These are phyloP conservation scores for Calameuta filiformis DNA, from an alignment of 2,888 invertebrate species.

Conservation along the genomic window DNA sequence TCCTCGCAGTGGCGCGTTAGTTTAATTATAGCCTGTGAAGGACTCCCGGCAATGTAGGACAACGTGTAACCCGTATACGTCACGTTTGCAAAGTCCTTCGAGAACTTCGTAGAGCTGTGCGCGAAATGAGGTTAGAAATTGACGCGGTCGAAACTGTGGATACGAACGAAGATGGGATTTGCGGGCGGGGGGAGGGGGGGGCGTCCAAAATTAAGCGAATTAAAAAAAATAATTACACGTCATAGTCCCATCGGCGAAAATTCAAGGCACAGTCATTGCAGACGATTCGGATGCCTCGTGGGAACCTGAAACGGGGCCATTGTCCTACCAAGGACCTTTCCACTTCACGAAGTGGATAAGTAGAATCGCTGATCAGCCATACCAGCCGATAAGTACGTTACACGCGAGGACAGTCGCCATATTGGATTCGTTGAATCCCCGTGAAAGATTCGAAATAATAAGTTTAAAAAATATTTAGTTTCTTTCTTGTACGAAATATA, in stretches of 20 bases:
- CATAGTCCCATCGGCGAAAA: not conserved
- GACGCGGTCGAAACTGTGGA: not conserved
- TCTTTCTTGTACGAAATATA: accelerated
- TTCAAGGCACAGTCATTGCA: not conserved
- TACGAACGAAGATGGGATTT: not conserved
- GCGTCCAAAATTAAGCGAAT: too few relatives aligned
- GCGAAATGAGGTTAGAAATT: too few relatives aligned
- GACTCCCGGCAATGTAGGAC: not conserved
- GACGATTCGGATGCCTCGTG: not conserved
- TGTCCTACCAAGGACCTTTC: not conserved
- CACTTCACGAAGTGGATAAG: not conserved
- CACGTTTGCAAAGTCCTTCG: not conserved
- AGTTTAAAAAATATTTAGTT: too few relatives aligned
- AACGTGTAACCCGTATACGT: not conserved
- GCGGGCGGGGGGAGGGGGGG: too few relatives aligned
- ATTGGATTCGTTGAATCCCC: not conserved
- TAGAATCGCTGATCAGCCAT: not conserved
- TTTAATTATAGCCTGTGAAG: not conserved
- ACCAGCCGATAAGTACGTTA: not conserved
- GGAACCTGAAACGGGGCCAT: not conserved
- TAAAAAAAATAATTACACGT: too few relatives aligned
- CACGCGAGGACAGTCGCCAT: not conserved
- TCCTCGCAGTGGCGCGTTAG: not conserved
- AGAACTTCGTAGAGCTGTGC: not conserved
- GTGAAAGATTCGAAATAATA: too few relatives aligned